Evolutionary conservation across 1,140 invertebrate genomes (phyloP), one percentile per base, ranked within the genome.

Genomic region (Camponotus floridanus): DNA sequence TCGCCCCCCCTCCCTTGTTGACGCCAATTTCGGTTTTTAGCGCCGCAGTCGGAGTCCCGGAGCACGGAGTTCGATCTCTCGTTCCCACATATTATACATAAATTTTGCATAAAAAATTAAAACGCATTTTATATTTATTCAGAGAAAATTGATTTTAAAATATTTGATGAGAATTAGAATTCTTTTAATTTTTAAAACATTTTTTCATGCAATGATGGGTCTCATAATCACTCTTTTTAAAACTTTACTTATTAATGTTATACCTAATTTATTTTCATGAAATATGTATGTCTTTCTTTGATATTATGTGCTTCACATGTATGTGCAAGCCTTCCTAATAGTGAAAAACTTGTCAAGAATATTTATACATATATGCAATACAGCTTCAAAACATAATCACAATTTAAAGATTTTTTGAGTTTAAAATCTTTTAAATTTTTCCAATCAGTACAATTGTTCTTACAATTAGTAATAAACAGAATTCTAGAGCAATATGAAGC

Each of bases 401-500:
- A 62, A 62, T 62, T 62, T 62, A 31, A 62, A 62, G 59, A 62
- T 62, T 62, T 62, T 9, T 62, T 62, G 11, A 13, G 5, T 62
- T 62, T 62, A 33, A 62, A 62, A 62, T 26, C 59, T 62, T 11
- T 33, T 62, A 62, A 62, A 62, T 26, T 62, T 62, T 26, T 62
- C 26, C 59, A 62, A 62, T 26, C 59, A 33, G 59, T 26, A 62
- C 26, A 62, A 62, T 62, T 62, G 9, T 62, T 26, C 9, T 21
- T 62, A 11, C 59, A 62, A 33, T 33, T 5, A 62, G 59, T 33
- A 62, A 21, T 62, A 62, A 26, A 31, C 0, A 62, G 59, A 21
- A 15, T 62, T 62, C 26, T 62, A 62, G 59, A 62, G 59, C 26
- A 62, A 62, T 62, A 62, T 62, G 59, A 62, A 62, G 59, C 59